Evolutionary conservation across 2,888 invertebrate species (phyloP).

Genomic region (Diplazon laetatorius): DNA sequence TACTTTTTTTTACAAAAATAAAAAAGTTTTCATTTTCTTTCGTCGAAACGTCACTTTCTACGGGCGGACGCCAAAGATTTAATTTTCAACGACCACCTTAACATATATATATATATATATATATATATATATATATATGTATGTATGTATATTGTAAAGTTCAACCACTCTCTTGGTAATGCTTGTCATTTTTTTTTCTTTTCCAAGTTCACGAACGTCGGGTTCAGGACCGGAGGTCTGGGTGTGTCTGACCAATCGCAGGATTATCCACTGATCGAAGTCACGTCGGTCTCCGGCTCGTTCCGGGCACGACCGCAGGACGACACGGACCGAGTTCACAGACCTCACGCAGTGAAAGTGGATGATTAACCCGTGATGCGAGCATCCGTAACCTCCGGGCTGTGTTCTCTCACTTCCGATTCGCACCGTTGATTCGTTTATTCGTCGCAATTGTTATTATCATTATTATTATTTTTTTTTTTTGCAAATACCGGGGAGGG

Average conservation of each 20-base stretch:
- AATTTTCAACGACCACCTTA: too few relatives aligned
- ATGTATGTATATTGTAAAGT: too few relatives aligned
- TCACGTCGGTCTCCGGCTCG: slow-evolving; percentile 22
- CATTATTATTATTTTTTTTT: too few relatives aligned
- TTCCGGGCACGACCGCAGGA: slow-evolving; percentile 33
- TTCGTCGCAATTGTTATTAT: slow-evolving; percentile 10
- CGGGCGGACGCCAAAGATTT: too few relatives aligned
- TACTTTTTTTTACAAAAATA: too few relatives aligned
- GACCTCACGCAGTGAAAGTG: slow-evolving; percentile 80
- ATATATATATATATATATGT: too few relatives aligned
- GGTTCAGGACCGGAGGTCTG: slow-evolving; percentile 7
- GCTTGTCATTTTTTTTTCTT: background rate
- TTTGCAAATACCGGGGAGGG: too few relatives aligned
- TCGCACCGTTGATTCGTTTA: slow-evolving; percentile 17
- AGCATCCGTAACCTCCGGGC: slow-evolving; percentile 55
- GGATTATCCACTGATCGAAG: slow-evolving; percentile 26
- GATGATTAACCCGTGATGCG: slow-evolving; percentile 58
- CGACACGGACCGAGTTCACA: slow-evolving; percentile 72
- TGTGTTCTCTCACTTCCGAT: slow-evolving; percentile 50
- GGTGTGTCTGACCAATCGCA: slow-evolving; percentile 43
- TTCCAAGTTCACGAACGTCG: slow-evolving; percentile 47
- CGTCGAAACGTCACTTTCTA: too few relatives aligned
- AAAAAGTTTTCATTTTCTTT: too few relatives aligned
- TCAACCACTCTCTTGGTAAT: background rate
- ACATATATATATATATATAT: too few relatives aligned